Base-by-base conservation (phyloP, 2,797 vertebrate genomes). In the Phrynocephalus forsythii region DNA sequence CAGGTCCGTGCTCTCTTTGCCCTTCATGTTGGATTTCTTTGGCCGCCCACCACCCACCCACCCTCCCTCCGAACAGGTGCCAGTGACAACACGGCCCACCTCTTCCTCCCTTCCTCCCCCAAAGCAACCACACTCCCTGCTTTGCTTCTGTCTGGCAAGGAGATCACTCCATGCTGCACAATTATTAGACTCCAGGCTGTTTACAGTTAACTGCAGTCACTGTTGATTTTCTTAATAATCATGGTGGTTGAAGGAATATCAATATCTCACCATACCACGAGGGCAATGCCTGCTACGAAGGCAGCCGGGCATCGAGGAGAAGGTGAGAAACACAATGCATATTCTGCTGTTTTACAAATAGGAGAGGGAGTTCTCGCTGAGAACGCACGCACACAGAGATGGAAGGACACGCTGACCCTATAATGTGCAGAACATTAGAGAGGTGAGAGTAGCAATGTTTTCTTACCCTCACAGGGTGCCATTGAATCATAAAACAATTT, bases 141-240 rank as follows among this genome's bases (percentile, higher is more conserved):
- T 87, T 85, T 5, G 69, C 87, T 87, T 79, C 83, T 90, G 82
- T 48, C 83, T 33, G 85, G 92, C 60, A 79, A n/a, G 44, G 90
- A 92, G 73, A 5, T 1, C 77, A 79, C 73, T 87, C 87, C 67
- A 18, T 67, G 91, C 86, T 67, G 30, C 84, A 87, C 84, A 91
- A 88, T 90, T 86, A 90, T 90, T 86, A 88, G 79, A 71, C 83
- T 77, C 87, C 90, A 82, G 20, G 30, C 75, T 89, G 66, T 67
- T 86, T 85, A 68, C 52, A 89, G 82, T 75, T 93, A 93, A 94
- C 90, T 92, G 66, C 86, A 79, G 90, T 90, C 94, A 89, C 83
- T 79, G 26, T 89, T 94, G 88, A 87, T 93, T 92, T 92, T 84
- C 91, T 90, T 90, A 88, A 93, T 90, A 88, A 90, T 89, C 79